Evolutionary conservation across 2,113 vertebrate genomes (phyloP).

Genomic region (Struthio camelus): DNA sequence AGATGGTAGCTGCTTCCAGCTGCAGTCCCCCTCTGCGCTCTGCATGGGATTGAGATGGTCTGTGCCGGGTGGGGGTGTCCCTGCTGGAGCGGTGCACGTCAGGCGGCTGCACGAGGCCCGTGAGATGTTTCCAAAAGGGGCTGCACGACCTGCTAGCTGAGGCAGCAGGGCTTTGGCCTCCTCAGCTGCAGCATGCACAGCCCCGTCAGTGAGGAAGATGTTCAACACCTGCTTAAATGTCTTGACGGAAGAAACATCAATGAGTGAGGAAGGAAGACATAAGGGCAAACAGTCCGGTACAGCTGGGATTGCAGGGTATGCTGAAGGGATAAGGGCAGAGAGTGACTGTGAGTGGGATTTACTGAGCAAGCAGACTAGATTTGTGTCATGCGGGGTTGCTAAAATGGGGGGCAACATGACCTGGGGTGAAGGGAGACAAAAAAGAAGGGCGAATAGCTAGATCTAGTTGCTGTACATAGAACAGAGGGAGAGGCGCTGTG

Average conservation of each 20-base stretch:
- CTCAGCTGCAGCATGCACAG: background rate
- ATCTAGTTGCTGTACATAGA: background rate
- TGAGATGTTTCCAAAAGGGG: background rate
- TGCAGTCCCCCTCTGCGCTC: fast-evolving
- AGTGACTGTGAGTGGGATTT: background rate
- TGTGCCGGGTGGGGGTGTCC: no score
- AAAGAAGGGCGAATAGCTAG: background rate
- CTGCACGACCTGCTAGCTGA: background rate
- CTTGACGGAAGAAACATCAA: background rate
- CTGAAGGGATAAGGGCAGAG: background rate
- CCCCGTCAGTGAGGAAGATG: background rate
- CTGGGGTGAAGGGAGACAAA: no score
- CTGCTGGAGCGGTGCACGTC: no score
- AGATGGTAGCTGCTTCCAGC: background rate
- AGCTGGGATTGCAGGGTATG: background rate
- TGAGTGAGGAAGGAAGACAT: background rate
- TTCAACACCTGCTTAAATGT: background rate
- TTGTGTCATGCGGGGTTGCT: background rate
- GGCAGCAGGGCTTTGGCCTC: background rate
- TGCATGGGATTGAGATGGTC: background rate
- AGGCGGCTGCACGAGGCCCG: no score
- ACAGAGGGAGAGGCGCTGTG: background rate
- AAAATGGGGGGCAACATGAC: background rate
- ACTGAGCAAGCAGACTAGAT: background rate
- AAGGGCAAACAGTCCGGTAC: background rate